Base-by-base conservation (phyloP, 2,888 invertebrate genomes). In the Eledona agricola region DNA sequence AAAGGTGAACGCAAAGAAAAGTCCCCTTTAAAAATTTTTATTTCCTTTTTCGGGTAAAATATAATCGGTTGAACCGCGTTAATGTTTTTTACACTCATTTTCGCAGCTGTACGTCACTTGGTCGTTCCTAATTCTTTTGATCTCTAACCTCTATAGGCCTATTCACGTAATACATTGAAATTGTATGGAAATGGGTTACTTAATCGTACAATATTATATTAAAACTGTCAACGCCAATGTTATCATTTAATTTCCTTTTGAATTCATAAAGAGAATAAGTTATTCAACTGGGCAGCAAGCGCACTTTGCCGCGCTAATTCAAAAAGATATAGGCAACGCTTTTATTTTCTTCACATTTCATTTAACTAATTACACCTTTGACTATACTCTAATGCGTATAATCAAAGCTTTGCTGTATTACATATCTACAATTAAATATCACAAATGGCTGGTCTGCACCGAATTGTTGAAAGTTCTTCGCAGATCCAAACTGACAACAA, bases 391-490 rank as follows among this genome's bases (percentile, higher is more conserved):
- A 51, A 29, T 45, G 45, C 49, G 46, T 55, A 46, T 55, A 46
- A 46, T 46, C 46, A 52, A 46, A 52, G 45, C 45, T 42, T 49
- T 55, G 55, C 53, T 51, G 43, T 34, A 13, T 47, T 42, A 15
- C 5, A 19, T 59, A 59, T 57, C 63, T 64, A 64, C 59, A 58
- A 62, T 59, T 63, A 67, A 67, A 67, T 67, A 67, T 67, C 67
- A 67, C 67, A 67, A n/a, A 65, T 65, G 64, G 64, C 67, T 63
- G 45, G 62, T 60, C 59, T 58, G 61, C 59, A 59, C 55, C 56
- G 57, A 62, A 60, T 62, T 65, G 63, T 60, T 62, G 54, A 56
- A 58, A 52, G 57, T 58, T 59, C n/a, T n/a, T 58, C 58, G 51
- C 26, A 50, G 47, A 25, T 35, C 28, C 43, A 50, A 46, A 34